phyloP scores from a whole-genome alignment of 2,113 vertebrate species.

The Siniperca knerii region DNA sequence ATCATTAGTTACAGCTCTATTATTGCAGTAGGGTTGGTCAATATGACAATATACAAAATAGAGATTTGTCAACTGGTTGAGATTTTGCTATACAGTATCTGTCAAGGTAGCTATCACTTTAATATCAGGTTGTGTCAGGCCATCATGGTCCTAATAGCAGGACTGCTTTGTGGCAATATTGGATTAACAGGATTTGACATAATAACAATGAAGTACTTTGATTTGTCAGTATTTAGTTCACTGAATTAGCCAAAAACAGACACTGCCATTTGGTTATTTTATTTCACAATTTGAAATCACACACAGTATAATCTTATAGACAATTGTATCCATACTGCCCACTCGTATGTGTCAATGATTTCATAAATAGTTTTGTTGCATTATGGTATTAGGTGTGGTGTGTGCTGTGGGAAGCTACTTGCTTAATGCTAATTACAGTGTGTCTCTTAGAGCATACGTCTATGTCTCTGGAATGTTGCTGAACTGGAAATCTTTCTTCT shows the following conservation, averaged over 20 bases:
- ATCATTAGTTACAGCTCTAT: neutral
- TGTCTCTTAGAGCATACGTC: neutral
- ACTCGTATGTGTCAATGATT: neutral
- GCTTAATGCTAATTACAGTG: neutral
- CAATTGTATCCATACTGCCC: neutral
- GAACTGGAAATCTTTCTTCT: constrained; percentile 56
- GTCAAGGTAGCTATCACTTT: neutral
- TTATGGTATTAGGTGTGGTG: neutral
- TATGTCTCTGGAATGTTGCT: constrained; percentile 62
- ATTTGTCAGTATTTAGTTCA: neutral
- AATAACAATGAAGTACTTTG: neutral
- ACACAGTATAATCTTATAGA: no score
- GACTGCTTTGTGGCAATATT: neutral
- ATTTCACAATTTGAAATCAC: neutral
- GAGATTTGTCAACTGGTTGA: neutral
- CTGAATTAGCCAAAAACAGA: neutral
- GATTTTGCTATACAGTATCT: neutral
- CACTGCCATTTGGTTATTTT: neutral
- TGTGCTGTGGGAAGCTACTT: neutral
- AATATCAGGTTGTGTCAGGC: neutral
- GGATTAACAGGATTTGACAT: neutral
- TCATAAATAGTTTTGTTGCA: neutral
- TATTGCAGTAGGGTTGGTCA: neutral
- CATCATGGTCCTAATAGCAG: neutral
- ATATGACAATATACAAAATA: neutral